Evolutionary conservation across 2,797 vertebrate species (phyloP), one percentile per base, ranked within the genome.

Genomic region (Eulemur albifrons): DNA sequence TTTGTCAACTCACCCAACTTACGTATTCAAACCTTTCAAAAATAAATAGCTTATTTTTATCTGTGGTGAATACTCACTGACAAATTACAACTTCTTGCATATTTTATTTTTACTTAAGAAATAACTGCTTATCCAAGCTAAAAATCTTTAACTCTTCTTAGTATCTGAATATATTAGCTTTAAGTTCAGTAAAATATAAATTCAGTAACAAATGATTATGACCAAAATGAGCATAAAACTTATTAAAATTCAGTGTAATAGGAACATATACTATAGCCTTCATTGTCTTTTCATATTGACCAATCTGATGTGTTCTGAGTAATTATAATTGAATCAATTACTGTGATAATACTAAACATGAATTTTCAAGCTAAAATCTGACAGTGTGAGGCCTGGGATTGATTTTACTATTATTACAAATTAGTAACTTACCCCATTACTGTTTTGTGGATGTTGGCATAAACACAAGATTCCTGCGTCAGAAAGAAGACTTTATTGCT

Each of bases 91-190:
- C 59, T 88, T 88, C 38, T 35, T 91, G 54, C 63, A 54, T 73
- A 81, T 77, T 90, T 86, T 63, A 93, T 70, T 83, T 93, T 95
- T 84, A 32, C 21, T 84, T 83, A 45, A 15, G 93, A 54, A 87
- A 77, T 67, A 81, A 32, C 21, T 57, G 13, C 21, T 65, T 89
- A 79, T 27, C 61, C 76, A 88, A 81, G 92, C 13, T 20, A 17
- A 77, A 69, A 86, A 70, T 45, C 23, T 84, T 52, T 69, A 79
- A 72, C 69, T 88, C 13, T 14, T 92, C 54, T 48, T 45, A 88
- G 52, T 85, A 30, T 43, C 32, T 80, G 85, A 77, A 45, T 75
- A 11, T 83, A 70, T 94, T 95, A 67, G 2, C 35, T 77, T 61
- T 69, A 91, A 80, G 30, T 4, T 73, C 13, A 23, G 35, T 82